These are phyloP conservation scores for Ochlodes sylvanus DNA, from an alignment of 2,888 invertebrate genomes.

Conservation along the genomic window DNA sequence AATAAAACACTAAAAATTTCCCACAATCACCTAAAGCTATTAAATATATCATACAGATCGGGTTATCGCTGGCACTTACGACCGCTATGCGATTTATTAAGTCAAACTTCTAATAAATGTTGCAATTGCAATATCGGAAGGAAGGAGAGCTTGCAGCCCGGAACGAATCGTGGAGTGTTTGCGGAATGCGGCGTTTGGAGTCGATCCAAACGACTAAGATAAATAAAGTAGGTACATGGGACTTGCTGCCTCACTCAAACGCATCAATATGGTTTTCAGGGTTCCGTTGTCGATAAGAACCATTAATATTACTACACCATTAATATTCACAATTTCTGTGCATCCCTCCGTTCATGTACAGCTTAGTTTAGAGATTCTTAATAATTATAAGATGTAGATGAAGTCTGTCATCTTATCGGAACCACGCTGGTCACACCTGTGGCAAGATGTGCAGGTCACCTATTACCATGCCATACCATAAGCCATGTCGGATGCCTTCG, in stretches of 20 bases:
- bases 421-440: no score
- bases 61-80: constrained; percentile 28
- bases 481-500: no score
- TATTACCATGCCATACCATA: no score
- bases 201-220: constrained; percentile 23
- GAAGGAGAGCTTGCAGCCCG: constrained; percentile 41
- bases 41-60: constrained; percentile 17
- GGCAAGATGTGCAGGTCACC: no score
- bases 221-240: constrained; percentile 26
- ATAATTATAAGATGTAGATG: no score
- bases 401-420: no score
- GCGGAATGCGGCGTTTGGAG: constrained; percentile 24
- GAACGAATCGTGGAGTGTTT: constrained; percentile 40
- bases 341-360: no score
- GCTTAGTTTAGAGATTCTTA: no score
- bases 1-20: neutral
- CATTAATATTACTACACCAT: no score
- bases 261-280: neutral
- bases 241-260: constrained; percentile 2
- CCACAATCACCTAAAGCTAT: constrained; percentile 10
- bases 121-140: constrained; percentile 44
- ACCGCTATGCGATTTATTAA: constrained; percentile 30
- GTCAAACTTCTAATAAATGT: constrained; percentile 45
- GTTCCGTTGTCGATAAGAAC: no score
- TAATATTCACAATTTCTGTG: no score